Conservation (phyloP, 64 coral and sea anemone genomes). For the Porites australiensis region DNA sequence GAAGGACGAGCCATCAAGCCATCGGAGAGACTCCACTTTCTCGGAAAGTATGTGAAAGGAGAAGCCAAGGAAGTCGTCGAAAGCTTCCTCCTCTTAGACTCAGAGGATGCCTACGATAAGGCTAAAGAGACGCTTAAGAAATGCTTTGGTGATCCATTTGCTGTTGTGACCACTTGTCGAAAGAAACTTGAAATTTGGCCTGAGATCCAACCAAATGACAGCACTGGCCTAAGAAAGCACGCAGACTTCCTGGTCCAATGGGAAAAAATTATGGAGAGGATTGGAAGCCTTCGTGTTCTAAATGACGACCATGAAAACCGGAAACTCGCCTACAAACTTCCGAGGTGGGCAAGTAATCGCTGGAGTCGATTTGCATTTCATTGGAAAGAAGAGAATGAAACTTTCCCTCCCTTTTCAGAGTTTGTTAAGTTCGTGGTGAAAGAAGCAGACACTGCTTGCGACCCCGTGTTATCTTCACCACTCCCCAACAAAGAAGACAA, state of each 20-base stretch:
- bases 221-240: slow-evolving; percentile 51
- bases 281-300: slow-evolving; percentile 36
- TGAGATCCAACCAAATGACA: slow-evolving; percentile 28
- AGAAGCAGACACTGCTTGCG: slow-evolving; percentile 59
- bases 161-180: slow-evolving; percentile 21
- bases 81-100: slow-evolving; percentile 57
- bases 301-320: slow-evolving; percentile 72
- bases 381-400: slow-evolving; percentile 26
- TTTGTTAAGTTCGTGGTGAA: slow-evolving; percentile 59
- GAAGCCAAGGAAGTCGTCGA: slow-evolving; percentile 68
- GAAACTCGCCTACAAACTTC: slow-evolving; percentile 47
- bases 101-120: slow-evolving; percentile 51
- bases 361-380: slow-evolving; percentile 51
- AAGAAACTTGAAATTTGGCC: slow-evolving; percentile 61
- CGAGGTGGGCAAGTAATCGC: slow-evolving; percentile 53
- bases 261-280: slow-evolving; percentile 54
- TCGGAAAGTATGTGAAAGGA: slow-evolving; percentile 55
- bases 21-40: slow-evolving; percentile 53
- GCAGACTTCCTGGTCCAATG: slow-evolving; percentile 67
- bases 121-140: slow-evolving; percentile 63
- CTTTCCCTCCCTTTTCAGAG: slow-evolving; percentile 60
- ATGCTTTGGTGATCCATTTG: slow-evolving; percentile 63
- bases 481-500: slow-evolving; percentile 10
- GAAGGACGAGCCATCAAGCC: slow-evolving; percentile 33
- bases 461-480: slow-evolving; percentile 42